phyloP scores from a whole-genome alignment of 1,140 invertebrate genomes.

The Drosophila tsacasi region DNA sequence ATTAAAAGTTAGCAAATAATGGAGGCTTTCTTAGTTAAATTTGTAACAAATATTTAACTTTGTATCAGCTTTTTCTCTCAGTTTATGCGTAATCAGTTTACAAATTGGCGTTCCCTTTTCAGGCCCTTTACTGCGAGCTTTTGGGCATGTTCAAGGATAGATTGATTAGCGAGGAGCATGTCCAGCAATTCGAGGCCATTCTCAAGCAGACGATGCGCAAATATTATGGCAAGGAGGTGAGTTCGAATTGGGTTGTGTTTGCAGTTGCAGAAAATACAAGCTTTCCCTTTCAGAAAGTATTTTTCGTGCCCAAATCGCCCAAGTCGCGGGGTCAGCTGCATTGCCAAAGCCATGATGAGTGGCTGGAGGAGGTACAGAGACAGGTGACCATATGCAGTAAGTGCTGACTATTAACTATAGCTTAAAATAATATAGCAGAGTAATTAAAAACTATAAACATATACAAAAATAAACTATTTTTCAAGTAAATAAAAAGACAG shows the following conservation, averaged over 20 bases:
- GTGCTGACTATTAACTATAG: conserved; percentile 17
- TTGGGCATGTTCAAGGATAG: conserved; percentile 92
- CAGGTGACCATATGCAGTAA: conserved; percentile 81
- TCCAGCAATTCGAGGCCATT: conserved; percentile 89
- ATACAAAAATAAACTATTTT: not conserved
- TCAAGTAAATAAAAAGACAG: not conserved
- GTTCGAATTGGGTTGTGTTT: not conserved
- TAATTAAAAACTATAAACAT: not conserved
- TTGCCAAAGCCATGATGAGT: conserved; percentile 72
- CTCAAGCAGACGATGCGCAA: conserved; percentile 87
- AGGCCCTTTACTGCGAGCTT: conserved; percentile 92
- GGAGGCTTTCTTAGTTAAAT: not conserved
- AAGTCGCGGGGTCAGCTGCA: conserved; percentile 60
- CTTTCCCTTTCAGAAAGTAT: conserved; percentile 65
- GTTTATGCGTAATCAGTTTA: conserved; percentile 15
- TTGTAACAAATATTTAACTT: not conserved
- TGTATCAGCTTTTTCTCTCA: not conserved
- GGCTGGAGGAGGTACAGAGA: conserved; percentile 78
- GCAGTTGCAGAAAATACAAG: not conserved
- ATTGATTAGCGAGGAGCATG: conserved; percentile 89
- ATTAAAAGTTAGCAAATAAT: not conserved
- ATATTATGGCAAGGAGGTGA: conserved; percentile 82
- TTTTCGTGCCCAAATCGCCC: conserved; percentile 72
- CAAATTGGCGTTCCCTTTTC: conserved; percentile 61
- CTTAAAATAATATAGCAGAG: not conserved